A percentile compares a stretch with the other conserved stretches of the same genome.
These are phyloP conservation scores for Scotopteryx bipunctaria DNA, from an alignment of 2,888 invertebrate genomes.

Conservation along the genomic window DNA sequence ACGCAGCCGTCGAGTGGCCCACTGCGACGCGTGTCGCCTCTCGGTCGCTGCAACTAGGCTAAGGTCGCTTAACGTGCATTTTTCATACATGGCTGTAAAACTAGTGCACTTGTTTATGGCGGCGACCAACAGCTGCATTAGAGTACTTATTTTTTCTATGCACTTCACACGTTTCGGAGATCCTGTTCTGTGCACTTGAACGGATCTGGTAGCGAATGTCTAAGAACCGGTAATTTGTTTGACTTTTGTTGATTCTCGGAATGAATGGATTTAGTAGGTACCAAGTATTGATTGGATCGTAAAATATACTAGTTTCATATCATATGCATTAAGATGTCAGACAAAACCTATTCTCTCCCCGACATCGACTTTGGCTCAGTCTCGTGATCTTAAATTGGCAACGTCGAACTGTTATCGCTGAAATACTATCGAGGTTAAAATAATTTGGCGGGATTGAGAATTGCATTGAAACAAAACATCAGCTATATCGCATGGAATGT, in stretches of 20 bases:
- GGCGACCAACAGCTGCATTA: conserved; percentile 25
- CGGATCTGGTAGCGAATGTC: conserved; percentile 23
- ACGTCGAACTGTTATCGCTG: conserved; percentile 13
- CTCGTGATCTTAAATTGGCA: conserved; percentile 29
- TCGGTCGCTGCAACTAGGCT: conserved; percentile 63
- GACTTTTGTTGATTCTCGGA: too few species aligned
- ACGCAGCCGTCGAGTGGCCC: conserved; percentile 34
- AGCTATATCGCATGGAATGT: conserved; percentile 28
- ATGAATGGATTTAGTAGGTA: too few species aligned
- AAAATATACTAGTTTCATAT: too few species aligned
- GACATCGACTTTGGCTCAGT: conserved; percentile 14
- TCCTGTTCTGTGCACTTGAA: conserved; percentile 40
- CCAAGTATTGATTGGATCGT: conserved; percentile 13
- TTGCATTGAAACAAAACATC: conserved; percentile 24
- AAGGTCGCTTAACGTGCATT: conserved; percentile 73
- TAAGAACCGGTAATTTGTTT: conserved; percentile 31
- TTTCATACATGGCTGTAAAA: conserved; percentile 44
- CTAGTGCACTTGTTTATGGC: neutral
- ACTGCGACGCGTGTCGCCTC: conserved; percentile 39
- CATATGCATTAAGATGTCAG: neutral
- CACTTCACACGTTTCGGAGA: conserved; percentile 38
- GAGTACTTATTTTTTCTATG: conserved; percentile 33
- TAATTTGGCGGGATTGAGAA: conserved; percentile 32
- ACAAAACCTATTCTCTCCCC: conserved; percentile 8
- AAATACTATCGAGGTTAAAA: conserved; percentile 34